A percentile compares a stretch with the other conserved stretches of the same genome.
Evolutionary conservation across 2,888 invertebrate species (phyloP).

Genomic region (Tetragonisca angustula): DNA sequence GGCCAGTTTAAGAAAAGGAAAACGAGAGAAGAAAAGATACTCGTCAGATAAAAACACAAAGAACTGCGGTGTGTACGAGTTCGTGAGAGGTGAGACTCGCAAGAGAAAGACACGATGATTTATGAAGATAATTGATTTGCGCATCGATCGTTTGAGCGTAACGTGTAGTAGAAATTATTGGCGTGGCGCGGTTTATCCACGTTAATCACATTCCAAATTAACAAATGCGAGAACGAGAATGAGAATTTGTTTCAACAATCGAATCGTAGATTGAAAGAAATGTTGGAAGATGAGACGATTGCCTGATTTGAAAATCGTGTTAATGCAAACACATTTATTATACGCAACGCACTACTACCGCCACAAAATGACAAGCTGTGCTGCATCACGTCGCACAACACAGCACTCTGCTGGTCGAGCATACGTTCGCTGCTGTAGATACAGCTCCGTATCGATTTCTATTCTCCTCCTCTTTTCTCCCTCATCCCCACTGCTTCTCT

Average conservation of each 20-base stretch:
- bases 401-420: conserved; percentile 42
- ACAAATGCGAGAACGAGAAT: background rate
- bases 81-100: background rate
- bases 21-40: background rate
- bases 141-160: background rate
- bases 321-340: background rate
- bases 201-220: background rate
- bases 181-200: no score
- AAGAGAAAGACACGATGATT: background rate
- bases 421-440: conserved; percentile 49
- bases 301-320: background rate
- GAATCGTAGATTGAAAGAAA: background rate
- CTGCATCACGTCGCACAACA: conserved; percentile 36
- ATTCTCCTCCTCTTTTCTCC: conserved; percentile 49
- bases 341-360: background rate
- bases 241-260: background rate
- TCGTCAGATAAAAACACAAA: background rate
- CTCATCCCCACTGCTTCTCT: background rate
- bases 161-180: background rate
- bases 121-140: background rate
- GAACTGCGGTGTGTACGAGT: background rate
- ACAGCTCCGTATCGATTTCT: conserved; percentile 62
- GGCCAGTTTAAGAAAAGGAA: no score
- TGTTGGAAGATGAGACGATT: background rate
- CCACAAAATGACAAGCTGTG: conserved; percentile 11